These are phyloP conservation scores for Megalopta genalis DNA, from an alignment of 1,140 invertebrate species.

Conservation along the genomic window DNA sequence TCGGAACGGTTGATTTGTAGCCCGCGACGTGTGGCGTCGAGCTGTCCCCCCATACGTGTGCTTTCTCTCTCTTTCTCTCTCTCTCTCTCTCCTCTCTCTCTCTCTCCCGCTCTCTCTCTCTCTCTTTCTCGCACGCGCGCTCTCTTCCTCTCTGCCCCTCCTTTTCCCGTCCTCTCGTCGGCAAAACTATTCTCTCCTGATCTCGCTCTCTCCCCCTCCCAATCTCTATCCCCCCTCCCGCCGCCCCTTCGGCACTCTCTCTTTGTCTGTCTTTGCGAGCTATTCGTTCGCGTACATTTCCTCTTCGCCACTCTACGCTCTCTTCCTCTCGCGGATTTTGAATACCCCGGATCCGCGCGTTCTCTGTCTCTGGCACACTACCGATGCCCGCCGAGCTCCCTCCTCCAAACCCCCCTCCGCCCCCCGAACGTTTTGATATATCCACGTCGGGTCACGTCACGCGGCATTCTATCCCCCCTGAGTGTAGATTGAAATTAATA, in stretches of 20 bases:
- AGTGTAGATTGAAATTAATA: conserved; percentile 80
- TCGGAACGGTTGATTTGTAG: conserved; percentile 79
- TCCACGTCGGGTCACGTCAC: conserved; percentile 64
- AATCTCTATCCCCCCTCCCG: conserved; percentile 4
- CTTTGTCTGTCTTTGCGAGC: conserved; percentile 10
- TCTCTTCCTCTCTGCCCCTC: conserved; percentile 1
- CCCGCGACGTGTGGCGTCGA: conserved; percentile 75
- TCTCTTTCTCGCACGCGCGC: background rate
- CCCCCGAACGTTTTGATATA: conserved; percentile 36
- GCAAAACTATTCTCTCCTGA: conserved; percentile 5
- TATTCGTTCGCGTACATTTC: conserved; percentile 32
- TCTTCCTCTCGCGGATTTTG: conserved; percentile 26
- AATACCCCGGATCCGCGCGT: conserved; percentile 15
- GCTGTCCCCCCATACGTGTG: conserved; percentile 61
- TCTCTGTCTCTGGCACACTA: conserved; percentile 28
- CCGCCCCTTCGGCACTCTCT: conserved; percentile 8
- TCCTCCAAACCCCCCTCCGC: background rate
- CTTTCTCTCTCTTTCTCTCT: conserved; percentile 10
- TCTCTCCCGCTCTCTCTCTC: background rate
- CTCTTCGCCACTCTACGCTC: conserved; percentile 30
- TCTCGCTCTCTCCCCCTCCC: background rate
- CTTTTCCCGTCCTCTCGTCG: background rate
- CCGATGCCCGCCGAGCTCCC: background rate
- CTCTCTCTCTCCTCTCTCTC: too few species aligned
- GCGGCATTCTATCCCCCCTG: conserved; percentile 66